Conservation (phyloP, 1,140 invertebrate genomes). For the Teleopsis dalmanni region DNA sequence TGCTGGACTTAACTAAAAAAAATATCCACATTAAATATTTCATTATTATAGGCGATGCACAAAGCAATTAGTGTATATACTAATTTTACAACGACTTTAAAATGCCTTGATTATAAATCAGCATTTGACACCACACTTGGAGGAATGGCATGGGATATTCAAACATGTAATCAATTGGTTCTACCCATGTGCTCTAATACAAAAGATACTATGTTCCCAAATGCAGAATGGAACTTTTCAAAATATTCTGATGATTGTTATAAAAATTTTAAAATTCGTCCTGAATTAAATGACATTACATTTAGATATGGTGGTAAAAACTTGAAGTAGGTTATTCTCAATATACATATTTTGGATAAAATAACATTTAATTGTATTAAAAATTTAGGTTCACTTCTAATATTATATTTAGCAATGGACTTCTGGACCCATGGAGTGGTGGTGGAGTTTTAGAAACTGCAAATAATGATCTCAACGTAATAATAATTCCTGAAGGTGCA, state of each 20-base stretch:
- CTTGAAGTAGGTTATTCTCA: no score
- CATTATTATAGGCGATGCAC: constrained; percentile 56
- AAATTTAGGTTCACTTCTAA: constrained; percentile 20
- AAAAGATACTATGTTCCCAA: constrained; percentile 76
- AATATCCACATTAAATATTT: constrained; percentile 16
- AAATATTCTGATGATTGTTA: constrained; percentile 59
- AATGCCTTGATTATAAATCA: constrained; percentile 56
- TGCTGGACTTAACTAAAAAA: no score
- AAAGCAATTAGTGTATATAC: constrained; percentile 67
- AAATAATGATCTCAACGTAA: constrained; percentile 57
- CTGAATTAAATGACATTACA: constrained; percentile 58
- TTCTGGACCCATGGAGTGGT: constrained; percentile 81
- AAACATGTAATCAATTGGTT: constrained; percentile 93
- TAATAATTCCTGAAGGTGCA: constrained; percentile 81
- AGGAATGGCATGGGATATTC: constrained; percentile 68
- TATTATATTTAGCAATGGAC: constrained; percentile 46
- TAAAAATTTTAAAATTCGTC: constrained; percentile 59
- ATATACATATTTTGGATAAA: neutral
- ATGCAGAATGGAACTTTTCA: constrained; percentile 64
- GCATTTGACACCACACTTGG: constrained; percentile 53
- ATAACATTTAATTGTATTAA: no score
- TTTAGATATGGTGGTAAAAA: constrained; percentile 75
- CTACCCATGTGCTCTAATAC: constrained; percentile 89
- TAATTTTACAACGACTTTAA: constrained; percentile 68
- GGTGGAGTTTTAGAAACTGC: constrained; percentile 76